A percentile compares a stretch with the other conserved stretches of the same genome.
Conservation (phyloP, 2,888 invertebrate genomes). For the Himalopsyche tibetana region DNA sequence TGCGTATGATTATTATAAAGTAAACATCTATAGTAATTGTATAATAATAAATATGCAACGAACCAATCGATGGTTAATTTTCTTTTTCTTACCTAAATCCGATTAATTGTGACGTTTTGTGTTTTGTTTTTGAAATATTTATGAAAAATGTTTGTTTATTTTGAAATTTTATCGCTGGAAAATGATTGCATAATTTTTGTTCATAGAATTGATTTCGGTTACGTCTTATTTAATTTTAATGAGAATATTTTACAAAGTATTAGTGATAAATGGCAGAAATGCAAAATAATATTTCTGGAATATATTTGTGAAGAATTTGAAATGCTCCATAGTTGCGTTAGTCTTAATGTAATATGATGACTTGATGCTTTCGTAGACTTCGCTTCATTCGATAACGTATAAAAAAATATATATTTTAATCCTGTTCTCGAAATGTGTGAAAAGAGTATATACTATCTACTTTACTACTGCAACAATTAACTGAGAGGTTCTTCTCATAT, state of each 20-base stretch:
- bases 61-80: too few species aligned
- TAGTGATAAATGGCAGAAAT: constrained; percentile 24
- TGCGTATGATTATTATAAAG: too few species aligned
- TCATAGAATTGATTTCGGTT: too few species aligned
- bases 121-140: too few species aligned
- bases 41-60: too few species aligned
- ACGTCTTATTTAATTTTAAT: too few species aligned
- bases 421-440: background rate
- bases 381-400: constrained; percentile 9
- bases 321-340: constrained; percentile 29
- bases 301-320: constrained; percentile 37
- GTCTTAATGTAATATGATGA: constrained; percentile 14
- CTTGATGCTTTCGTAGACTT: constrained; percentile 36
- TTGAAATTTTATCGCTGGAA: too few species aligned
- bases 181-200: too few species aligned
- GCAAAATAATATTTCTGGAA: background rate
- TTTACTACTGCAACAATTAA: background rate
- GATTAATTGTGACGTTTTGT: too few species aligned
- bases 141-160: too few species aligned
- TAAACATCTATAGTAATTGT: too few species aligned
- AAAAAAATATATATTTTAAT: constrained; percentile 16
- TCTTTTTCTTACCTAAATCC: too few species aligned
- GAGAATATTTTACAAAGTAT: constrained; percentile 16
- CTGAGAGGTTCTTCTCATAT: background rate
- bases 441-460: background rate